These are phyloP conservation scores for Tragelaphus imberbis DNA, from an alignment of 2,113 vertebrate species.

Conservation along the genomic window DNA sequence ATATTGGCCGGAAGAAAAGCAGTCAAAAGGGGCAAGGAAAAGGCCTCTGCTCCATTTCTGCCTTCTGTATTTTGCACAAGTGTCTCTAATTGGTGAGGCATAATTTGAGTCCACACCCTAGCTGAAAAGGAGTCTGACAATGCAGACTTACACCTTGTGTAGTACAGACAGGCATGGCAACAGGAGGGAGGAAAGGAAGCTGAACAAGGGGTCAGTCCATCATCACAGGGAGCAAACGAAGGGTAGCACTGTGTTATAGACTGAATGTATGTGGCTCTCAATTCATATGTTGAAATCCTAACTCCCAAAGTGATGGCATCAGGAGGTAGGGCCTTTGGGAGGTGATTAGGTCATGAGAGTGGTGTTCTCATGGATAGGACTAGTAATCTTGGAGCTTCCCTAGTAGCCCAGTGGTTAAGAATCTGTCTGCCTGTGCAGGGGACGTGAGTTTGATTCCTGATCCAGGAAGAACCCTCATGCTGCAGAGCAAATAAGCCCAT, in stretches of 20 bases:
- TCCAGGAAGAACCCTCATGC: neutral
- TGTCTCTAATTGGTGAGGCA: neutral
- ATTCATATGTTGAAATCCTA: neutral
- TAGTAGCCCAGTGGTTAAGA: neutral
- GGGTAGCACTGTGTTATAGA: neutral
- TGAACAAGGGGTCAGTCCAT: neutral
- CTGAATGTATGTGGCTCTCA: too few species aligned
- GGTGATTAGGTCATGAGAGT: neutral
- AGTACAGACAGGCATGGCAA: neutral
- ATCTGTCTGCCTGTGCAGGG: neutral
- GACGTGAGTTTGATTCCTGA: neutral
- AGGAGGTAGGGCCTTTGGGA: neutral
- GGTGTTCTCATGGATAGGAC: neutral
- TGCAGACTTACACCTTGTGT: neutral
- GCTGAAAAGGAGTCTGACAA: neutral
- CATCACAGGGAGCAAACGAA: neutral
- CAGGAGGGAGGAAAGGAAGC: neutral
- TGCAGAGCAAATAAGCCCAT: neutral
- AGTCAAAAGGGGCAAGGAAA: neutral
- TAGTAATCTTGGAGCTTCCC: neutral
- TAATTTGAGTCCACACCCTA: neutral
- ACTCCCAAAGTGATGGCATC: neutral
- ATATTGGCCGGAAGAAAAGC: neutral
- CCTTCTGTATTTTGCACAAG: neutral
- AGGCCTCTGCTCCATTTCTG: neutral